phyloP scores from a whole-genome alignment of 2,113 vertebrate species.

The Gracilinanus agilis region DNA sequence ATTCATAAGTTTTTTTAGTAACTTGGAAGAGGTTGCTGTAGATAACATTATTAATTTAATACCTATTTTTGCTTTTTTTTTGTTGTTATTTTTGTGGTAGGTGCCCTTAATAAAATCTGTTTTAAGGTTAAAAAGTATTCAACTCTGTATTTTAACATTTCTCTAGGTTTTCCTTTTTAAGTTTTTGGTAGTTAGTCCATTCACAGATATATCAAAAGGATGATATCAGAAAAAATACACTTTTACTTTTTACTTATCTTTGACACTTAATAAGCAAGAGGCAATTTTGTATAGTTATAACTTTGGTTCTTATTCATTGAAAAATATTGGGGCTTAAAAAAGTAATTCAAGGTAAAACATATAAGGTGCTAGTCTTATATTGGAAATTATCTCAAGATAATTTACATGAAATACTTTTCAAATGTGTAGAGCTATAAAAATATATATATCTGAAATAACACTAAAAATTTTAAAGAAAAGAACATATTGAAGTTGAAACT shows the following conservation, averaged over 20 bases:
- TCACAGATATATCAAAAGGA: constrained; percentile 45
- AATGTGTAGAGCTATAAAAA: background rate
- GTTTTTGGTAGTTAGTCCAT: constrained; percentile 53
- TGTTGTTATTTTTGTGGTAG: constrained; percentile 15
- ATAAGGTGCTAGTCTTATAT: constrained; percentile 43
- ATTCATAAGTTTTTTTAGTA: constrained; percentile 55
- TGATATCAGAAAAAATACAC: constrained; percentile 45
- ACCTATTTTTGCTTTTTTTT: background rate
- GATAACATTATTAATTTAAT: constrained; percentile 58
- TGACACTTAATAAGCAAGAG: background rate
- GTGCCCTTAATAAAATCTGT: constrained; percentile 37
- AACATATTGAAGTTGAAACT: background rate
- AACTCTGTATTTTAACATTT: constrained; percentile 39
- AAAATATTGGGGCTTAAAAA: constrained; percentile 29
- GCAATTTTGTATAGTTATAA: background rate
- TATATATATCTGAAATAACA: background rate
- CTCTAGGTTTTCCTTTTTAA: constrained; percentile 41
- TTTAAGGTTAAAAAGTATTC: constrained; percentile 46
- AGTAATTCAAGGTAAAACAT: constrained; percentile 20
- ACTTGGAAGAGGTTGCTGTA: background rate
- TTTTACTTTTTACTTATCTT: constrained; percentile 55
- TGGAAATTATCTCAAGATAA: constrained; percentile 24
- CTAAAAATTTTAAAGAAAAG: background rate
- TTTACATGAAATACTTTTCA: constrained; percentile 27
- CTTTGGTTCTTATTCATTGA: constrained; percentile 49